Percentiles rank a stretch among this genome's conserved stretches.
Conservation (phyloP, 2,797 vertebrate genomes). For the Takifugu rubripes region DNA sequence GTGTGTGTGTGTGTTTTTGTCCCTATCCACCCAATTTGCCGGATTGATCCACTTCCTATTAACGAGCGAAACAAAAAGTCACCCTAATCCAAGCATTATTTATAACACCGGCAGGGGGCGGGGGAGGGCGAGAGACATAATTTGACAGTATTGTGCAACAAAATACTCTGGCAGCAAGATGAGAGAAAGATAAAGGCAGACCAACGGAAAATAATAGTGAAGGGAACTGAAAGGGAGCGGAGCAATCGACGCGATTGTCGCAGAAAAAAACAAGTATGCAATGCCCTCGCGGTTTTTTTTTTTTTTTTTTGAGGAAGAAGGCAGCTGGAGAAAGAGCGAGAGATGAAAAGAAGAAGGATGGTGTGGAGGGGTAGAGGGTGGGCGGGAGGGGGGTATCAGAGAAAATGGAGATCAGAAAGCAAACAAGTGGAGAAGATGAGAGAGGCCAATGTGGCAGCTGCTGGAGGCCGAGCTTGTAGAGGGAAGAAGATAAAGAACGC, state of each 20-base stretch:
- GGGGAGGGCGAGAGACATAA: constrained; percentile 11
- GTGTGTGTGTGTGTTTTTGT: constrained; percentile 21
- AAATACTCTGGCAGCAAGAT: constrained; percentile 25
- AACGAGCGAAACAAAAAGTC: constrained; percentile 59
- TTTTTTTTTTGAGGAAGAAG: constrained; percentile 18
- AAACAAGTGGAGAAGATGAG: constrained; percentile 31
- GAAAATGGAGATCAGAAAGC: constrained; percentile 41
- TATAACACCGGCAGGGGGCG: constrained; percentile 34
- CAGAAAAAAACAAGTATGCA: constrained; percentile 18
- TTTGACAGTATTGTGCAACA: constrained; percentile 27
- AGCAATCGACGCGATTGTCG: constrained; percentile 1
- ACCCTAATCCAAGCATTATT: constrained; percentile 54
- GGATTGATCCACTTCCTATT: constrained; percentile 64
- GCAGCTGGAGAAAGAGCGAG: constrained; percentile 14
- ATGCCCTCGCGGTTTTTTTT: neutral
- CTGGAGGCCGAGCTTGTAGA: constrained; percentile 12
- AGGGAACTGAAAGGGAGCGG: neutral
- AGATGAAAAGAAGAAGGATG: constrained; percentile 9
- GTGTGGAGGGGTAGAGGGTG: constrained; percentile 13
- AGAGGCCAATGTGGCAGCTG: constrained; percentile 10
- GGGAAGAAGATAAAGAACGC: constrained; percentile 7
- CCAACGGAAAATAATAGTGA: constrained; percentile 13
- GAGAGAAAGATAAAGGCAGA: constrained; percentile 24
- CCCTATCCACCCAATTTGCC: constrained; percentile 63
- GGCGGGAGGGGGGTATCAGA: neutral